Evolutionary conservation across 2,113 vertebrate genomes (phyloP).

Genomic region (Equus przewalskii): DNA sequence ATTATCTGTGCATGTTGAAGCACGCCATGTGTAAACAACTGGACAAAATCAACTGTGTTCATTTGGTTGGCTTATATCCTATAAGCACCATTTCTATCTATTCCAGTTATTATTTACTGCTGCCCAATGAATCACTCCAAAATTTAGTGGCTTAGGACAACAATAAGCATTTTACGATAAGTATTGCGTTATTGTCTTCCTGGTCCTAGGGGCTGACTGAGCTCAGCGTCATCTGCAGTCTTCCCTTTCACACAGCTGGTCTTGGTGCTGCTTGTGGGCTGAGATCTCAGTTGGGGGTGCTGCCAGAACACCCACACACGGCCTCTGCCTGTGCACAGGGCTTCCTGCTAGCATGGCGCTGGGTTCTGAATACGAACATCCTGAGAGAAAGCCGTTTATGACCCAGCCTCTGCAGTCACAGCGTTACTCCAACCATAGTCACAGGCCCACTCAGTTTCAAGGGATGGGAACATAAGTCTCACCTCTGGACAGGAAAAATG

Average conservation of each 20-base stretch:
- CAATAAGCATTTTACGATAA: not conserved
- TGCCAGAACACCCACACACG: accelerated
- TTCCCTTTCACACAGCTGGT: too few species aligned
- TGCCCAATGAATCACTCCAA: not conserved
- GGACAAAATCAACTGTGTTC: not conserved
- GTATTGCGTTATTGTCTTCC: accelerated
- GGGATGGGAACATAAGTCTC: not conserved
- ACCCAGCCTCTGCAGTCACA: too few species aligned
- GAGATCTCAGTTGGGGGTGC: not conserved
- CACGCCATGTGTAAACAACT: accelerated
- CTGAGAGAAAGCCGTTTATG: not conserved
- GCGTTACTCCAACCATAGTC: not conserved
- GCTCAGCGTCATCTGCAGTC: not conserved
- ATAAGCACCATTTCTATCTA: accelerated
- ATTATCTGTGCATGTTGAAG: accelerated
- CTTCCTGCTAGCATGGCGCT: not conserved
- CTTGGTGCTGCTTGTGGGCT: not conserved
- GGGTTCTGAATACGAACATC: accelerated
- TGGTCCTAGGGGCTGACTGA: accelerated
- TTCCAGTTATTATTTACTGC: not conserved
- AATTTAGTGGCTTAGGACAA: not conserved
- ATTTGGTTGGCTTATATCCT: accelerated
- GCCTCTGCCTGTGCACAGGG: not conserved
- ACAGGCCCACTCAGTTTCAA: not conserved
- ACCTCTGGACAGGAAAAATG: not conserved